Evolutionary conservation across 2,888 invertebrate species (phyloP).

Genomic region (Neoitamus cyanurus): DNA sequence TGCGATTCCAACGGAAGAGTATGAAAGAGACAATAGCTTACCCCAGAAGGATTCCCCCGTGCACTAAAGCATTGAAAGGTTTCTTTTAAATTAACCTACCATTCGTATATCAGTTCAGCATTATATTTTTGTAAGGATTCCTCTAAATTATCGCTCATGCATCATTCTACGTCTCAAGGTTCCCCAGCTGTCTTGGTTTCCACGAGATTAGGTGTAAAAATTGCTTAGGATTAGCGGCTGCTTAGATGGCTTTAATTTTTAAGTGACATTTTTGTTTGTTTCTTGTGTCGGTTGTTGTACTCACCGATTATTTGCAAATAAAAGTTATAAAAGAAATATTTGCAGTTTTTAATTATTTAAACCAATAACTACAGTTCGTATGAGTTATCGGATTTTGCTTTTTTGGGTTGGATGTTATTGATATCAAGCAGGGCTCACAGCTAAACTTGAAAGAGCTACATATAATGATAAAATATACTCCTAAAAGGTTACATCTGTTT

Average conservation of each 20-base stretch:
- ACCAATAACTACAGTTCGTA: too few relatives aligned
- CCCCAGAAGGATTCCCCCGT: slow-evolving; percentile 58
- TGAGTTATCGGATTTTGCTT: too few relatives aligned
- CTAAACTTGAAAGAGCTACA: too few relatives aligned
- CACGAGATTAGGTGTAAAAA: slow-evolving; percentile 21
- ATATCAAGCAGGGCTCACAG: too few relatives aligned
- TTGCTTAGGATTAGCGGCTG: neutral
- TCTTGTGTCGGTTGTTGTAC: neutral
- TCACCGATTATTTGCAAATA: neutral
- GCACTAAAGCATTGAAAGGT: neutral
- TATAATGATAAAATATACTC: too few relatives aligned
- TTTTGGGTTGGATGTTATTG: too few relatives aligned
- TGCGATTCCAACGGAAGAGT: slow-evolving; percentile 66
- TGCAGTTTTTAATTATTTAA: too few relatives aligned
- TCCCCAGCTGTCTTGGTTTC: neutral
- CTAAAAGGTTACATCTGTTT: too few relatives aligned
- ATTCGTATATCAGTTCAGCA: slow-evolving; percentile 23
- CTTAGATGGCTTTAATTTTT: neutral
- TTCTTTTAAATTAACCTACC: neutral
- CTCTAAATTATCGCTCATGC: neutral
- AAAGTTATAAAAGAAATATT: neutral
- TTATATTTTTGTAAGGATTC: slow-evolving; percentile 35
- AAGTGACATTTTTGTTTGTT: neutral
- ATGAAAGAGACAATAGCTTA: slow-evolving; percentile 62
- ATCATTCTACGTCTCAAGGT: neutral